Evolutionary conservation across 2,113 vertebrate genomes (phyloP).

Genomic region (Eira barbara): DNA sequence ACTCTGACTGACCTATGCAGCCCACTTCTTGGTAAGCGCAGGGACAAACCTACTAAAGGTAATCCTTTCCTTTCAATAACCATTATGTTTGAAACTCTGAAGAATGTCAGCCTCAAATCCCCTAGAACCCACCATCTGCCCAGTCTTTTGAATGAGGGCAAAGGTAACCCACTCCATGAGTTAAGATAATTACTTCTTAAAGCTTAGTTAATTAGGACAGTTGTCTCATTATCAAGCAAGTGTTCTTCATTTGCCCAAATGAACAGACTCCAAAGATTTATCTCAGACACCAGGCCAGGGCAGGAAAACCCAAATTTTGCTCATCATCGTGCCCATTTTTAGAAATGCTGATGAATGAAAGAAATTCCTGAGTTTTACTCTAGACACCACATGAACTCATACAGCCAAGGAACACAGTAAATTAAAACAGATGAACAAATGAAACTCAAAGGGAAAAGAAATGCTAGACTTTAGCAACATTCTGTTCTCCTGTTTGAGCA

Average conservation of each 20-base stretch:
- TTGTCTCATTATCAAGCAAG: background rate
- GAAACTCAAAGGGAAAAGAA: background rate
- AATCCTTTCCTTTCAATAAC: background rate
- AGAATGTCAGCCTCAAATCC: background rate
- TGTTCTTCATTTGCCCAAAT: background rate
- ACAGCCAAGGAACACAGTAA: background rate
- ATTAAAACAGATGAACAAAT: background rate
- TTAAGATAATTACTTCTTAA: conserved; percentile 13
- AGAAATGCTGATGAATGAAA: background rate
- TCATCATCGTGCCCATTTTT: background rate
- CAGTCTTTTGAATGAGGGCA: background rate
- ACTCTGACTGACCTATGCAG: background rate
- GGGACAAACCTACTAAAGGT: background rate
- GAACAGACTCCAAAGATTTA: background rate
- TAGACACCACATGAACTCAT: background rate
- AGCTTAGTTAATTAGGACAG: conserved; percentile 33
- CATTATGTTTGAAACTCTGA: background rate
- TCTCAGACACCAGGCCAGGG: background rate
- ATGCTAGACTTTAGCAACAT: background rate
- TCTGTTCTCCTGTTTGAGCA: background rate
- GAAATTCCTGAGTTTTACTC: background rate
- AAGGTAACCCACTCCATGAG: background rate
- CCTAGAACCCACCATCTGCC: conserved; percentile 25
- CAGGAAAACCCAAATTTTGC: background rate
- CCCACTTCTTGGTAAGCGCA: background rate